phyloP scores from a whole-genome alignment of 2,797 vertebrate species.

The Eulemur rubriventer region DNA sequence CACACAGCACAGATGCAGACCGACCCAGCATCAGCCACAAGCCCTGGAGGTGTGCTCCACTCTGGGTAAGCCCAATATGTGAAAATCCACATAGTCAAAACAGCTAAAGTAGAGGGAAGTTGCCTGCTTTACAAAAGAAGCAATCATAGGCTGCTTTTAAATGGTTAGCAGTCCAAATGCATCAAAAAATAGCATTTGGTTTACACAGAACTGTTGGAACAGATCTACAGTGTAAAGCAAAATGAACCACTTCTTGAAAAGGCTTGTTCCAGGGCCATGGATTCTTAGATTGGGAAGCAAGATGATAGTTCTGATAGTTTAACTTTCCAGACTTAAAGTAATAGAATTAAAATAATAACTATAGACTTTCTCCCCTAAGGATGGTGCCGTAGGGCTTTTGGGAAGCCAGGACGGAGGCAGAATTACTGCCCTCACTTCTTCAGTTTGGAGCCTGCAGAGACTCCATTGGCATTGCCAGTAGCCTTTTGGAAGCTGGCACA shows the following conservation, averaged over 20 bases:
- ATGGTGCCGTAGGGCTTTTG: slow-evolving; percentile 18
- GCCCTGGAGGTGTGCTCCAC: slow-evolving; percentile 68
- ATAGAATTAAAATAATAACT: slow-evolving; percentile 62
- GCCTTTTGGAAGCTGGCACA: slow-evolving; percentile 57
- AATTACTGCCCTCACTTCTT: slow-evolving; percentile 51
- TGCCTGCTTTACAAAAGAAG: slow-evolving; percentile 77
- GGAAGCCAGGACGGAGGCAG: slow-evolving; percentile 43
- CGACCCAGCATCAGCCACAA: slow-evolving; percentile 71
- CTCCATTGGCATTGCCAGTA: not conserved
- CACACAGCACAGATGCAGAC: slow-evolving; percentile 78
- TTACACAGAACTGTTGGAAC: slow-evolving; percentile 74
- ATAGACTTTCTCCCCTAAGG: slow-evolving; percentile 42
- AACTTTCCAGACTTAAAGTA: slow-evolving; percentile 67
- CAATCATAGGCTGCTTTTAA: slow-evolving; percentile 77
- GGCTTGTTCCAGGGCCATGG: slow-evolving; percentile 69
- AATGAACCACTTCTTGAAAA: slow-evolving; percentile 75
- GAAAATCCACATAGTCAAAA: slow-evolving; percentile 74
- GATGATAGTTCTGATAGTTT: slow-evolving; percentile 58
- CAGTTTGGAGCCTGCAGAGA: slow-evolving; percentile 40
- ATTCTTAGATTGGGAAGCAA: slow-evolving; percentile 65
- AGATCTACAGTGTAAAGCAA: slow-evolving; percentile 74
- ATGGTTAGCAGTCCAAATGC: slow-evolving; percentile 74
- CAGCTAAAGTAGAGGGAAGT: slow-evolving; percentile 67
- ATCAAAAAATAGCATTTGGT: slow-evolving; percentile 70
- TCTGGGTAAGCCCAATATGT: slow-evolving; percentile 75